These are phyloP conservation scores for Plutomurus gul DNA, from an alignment of 1,140 invertebrate genomes.

Conservation along the genomic window DNA sequence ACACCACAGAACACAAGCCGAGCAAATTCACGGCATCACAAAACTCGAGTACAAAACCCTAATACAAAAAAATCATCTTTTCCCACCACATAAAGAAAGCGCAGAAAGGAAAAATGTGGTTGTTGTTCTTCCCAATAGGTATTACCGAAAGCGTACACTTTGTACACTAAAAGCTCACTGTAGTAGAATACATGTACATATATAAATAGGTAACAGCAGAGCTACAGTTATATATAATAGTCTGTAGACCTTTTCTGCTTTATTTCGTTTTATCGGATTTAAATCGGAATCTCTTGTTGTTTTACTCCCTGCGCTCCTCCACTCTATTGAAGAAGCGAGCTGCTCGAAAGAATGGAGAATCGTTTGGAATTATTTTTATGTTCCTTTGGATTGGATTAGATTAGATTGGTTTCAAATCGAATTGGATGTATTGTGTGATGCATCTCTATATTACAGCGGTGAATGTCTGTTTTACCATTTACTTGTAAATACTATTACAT, in stretches of 20 bases:
- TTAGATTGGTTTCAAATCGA: slow-evolving; percentile 28
- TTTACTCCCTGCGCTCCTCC: neutral
- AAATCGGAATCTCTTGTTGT: slow-evolving; percentile 10
- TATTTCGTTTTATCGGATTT: slow-evolving; percentile 6
- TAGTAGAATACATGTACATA: too few species aligned
- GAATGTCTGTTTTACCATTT: too few species aligned
- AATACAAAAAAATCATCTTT: neutral
- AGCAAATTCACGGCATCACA: neutral
- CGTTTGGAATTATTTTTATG: neutral
- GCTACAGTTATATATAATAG: neutral
- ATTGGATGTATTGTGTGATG: neutral
- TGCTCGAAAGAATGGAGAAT: slow-evolving; percentile 5
- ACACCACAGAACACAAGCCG: neutral
- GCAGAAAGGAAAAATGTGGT: too few species aligned
- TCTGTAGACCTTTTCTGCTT: neutral
- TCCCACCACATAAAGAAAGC: too few species aligned
- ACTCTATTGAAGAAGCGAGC: neutral
- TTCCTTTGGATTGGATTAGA: neutral
- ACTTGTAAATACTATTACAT: too few species aligned
- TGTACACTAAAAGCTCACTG: too few species aligned
- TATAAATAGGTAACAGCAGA: too few species aligned
- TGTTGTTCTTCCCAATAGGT: too few species aligned
- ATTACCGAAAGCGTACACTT: too few species aligned
- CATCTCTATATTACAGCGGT: neutral
- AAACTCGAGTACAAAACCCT: neutral